Evolutionary conservation across 2,888 invertebrate species (phyloP).

Genomic region (Eremobia ochroleuca): DNA sequence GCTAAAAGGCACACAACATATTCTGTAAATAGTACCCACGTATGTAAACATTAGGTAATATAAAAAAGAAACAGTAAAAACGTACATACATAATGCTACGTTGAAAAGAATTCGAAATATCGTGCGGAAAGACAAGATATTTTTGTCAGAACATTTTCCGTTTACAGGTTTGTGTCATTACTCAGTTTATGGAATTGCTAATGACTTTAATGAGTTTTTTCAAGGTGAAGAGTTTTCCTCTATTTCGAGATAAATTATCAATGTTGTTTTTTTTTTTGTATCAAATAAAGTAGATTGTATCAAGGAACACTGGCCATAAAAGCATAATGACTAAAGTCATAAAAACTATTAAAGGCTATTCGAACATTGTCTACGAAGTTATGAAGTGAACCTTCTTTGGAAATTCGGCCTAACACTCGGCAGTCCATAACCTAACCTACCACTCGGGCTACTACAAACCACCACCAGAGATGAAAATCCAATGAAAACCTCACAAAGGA

Average conservation of each 20-base stretch:
- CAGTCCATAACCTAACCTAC: neutral
- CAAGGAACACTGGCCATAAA: conserved; percentile 1
- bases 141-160: conserved; percentile 33
- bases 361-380: neutral
- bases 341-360: conserved; percentile 1
- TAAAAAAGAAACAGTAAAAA: neutral
- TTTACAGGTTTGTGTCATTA: conserved; percentile 29
- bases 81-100: neutral
- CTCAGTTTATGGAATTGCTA: conserved; percentile 37
- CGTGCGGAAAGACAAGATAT: conserved; percentile 13
- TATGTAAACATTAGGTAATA: conserved; percentile 4
- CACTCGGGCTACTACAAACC: neutral
- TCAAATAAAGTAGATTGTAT: neutral
- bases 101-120: neutral
- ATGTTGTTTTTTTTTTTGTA: neutral
- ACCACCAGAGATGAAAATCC: neutral
- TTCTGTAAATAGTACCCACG: neutral
- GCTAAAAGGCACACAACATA: neutral
- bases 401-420: neutral
- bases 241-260: neutral
- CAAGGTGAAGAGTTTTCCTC: conserved; percentile 43
- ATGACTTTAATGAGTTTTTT: conserved; percentile 38
- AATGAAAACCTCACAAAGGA: neutral
- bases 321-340: neutral
- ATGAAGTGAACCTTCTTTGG: neutral